Percentiles rank a stretch among this genome's conserved stretches.
phyloP scores from a whole-genome alignment of 2,113 vertebrate species.

The Halichoeres trimaculatus region DNA sequence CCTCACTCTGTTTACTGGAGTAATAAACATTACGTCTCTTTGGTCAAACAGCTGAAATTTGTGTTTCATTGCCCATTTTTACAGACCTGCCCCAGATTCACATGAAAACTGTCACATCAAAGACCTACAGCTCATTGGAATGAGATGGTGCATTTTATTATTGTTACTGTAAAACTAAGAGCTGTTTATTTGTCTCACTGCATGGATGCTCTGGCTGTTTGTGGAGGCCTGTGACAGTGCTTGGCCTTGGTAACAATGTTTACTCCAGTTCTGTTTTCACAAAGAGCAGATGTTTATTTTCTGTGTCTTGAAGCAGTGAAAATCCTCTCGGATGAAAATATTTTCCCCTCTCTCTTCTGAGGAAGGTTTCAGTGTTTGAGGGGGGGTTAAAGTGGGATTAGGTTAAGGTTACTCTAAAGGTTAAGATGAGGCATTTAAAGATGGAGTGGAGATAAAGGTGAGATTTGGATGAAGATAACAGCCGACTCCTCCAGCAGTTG shows the following conservation, averaged over 20 bases:
- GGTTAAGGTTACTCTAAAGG: slow-evolving; percentile 17
- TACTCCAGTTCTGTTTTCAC: not conserved
- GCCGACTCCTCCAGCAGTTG: not conserved
- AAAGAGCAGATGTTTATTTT: slow-evolving; percentile 22
- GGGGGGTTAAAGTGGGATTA: slow-evolving; percentile 22
- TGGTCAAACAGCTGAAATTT: not conserved
- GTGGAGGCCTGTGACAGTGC: slow-evolving; percentile 5
- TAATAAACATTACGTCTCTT: not conserved
- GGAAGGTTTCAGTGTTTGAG: slow-evolving; percentile 8
- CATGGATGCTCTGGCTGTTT: not conserved
- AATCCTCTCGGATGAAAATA: slow-evolving; percentile 1
- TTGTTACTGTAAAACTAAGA: not conserved
- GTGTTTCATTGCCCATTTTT: not conserved
- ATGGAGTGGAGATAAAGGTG: not conserved
- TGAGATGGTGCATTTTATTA: not conserved
- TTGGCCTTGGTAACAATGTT: slow-evolving; percentile 18
- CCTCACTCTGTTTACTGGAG: not conserved
- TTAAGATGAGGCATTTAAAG: slow-evolving; percentile 27
- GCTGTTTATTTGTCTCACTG: slow-evolving; percentile 16
- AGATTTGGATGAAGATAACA: slow-evolving; percentile 1
- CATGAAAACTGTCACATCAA: not conserved
- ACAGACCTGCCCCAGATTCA: not conserved
- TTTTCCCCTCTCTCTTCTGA: not conserved
- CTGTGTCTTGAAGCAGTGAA: not conserved
- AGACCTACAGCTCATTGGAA: not conserved